Conservation (phyloP, 2,797 vertebrate genomes). For the Merluccius polli region DNA sequence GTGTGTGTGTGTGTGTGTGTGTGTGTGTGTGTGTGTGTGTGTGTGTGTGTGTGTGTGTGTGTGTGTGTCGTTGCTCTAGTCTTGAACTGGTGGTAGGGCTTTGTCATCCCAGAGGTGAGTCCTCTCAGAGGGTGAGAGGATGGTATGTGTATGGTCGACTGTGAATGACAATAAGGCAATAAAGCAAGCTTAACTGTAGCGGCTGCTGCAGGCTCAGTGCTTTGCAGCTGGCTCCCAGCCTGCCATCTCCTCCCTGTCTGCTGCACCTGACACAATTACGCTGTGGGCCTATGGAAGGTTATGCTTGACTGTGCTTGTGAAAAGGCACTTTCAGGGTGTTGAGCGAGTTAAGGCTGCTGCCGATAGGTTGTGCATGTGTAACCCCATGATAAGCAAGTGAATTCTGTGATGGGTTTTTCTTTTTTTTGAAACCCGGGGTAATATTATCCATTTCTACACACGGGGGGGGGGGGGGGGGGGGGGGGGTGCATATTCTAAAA, state of each 20-base stretch:
- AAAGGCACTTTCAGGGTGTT: constrained; percentile 29
- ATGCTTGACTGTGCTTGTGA: constrained; percentile 47
- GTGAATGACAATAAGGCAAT: constrained; percentile 22
- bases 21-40: no score
- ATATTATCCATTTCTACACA: neutral
- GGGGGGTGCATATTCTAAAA: neutral
- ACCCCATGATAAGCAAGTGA: constrained; percentile 23
- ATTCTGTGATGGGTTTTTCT: neutral
- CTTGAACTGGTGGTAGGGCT: neutral
- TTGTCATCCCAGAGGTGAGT: neutral
- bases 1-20: constrained; percentile 5
- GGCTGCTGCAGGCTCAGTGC: constrained; percentile 23
- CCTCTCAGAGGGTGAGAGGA: neutral
- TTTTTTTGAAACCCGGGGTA: neutral
- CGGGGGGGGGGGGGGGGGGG: no score
- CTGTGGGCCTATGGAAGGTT: constrained; percentile 45
- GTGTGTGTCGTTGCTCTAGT: neutral
- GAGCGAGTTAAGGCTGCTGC: constrained; percentile 18
- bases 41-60: neutral
- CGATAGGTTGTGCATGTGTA: constrained; percentile 13
- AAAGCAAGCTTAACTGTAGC: constrained; percentile 23
- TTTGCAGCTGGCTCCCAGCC: constrained; percentile 28
- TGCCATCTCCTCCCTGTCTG: constrained; percentile 36
- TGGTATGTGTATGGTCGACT: neutral
- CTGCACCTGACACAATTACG: constrained; percentile 53